These are phyloP conservation scores for Ichneumoninae sp. DNA, from an alignment of 2,888 invertebrate species.

Conservation along the genomic window DNA sequence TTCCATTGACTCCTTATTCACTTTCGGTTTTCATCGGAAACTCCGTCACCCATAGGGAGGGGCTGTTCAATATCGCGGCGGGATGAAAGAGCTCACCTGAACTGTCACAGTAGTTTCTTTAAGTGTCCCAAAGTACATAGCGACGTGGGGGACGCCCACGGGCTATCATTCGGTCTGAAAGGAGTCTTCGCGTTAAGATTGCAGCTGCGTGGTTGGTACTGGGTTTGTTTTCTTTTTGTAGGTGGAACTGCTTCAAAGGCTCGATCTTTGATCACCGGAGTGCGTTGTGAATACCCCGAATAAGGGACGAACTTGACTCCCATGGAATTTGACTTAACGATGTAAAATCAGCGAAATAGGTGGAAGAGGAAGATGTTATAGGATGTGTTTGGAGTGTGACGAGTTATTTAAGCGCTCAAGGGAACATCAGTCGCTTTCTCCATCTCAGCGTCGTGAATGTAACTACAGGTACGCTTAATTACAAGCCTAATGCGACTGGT, in stretches of 20 bases:
- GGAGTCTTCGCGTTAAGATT: background rate
- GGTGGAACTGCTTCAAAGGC: background rate
- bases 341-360: background rate
- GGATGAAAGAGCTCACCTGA: constrained; percentile 20
- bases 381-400: background rate
- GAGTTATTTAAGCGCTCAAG: no score
- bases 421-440: no score
- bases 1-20: constrained; percentile 42
- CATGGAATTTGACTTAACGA: background rate
- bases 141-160: no score
- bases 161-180: background rate
- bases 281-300: background rate
- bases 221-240: background rate
- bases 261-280: background rate
- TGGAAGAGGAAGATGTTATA: background rate
- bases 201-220: background rate
- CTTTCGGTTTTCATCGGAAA: constrained; percentile 9
- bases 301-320: background rate
- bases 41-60: constrained; percentile 17
- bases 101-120: constrained; percentile 9
- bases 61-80: constrained; percentile 21
- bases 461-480: no score
- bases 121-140: background rate
- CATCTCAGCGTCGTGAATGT: no score
- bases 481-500: constrained; percentile 35